Percentiles rank a stretch among this genome's conserved stretches.
Evolutionary conservation across 2,113 vertebrate species (phyloP).

Genomic region (Zosterops pallidus): DNA sequence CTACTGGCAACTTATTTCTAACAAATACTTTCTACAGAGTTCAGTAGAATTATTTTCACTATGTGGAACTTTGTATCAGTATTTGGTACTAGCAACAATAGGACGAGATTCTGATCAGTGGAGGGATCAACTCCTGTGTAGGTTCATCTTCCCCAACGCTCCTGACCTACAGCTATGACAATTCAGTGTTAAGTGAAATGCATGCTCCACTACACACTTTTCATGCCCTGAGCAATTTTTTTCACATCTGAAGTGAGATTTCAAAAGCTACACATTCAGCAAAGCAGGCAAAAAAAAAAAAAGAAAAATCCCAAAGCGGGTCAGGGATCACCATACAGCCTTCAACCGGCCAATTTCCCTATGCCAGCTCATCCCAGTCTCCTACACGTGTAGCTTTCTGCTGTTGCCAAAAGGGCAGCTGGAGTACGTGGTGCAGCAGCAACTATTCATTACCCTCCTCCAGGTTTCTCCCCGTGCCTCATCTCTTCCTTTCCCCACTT

Average conservation of each 20-base stretch:
- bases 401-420: constrained; percentile 28
- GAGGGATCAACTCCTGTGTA: background rate
- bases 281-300: background rate
- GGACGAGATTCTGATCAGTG: background rate
- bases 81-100: background rate
- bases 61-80: background rate
- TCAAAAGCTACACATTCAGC: background rate
- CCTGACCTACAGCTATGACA: background rate
- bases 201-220: background rate
- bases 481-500: background rate
- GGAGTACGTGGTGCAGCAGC: background rate
- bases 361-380: constrained; percentile 25
- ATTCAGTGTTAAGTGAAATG: background rate
- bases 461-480: background rate
- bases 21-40: background rate
- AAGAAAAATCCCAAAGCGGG: background rate
- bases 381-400: background rate
- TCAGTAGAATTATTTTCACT: background rate
- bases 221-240: background rate
- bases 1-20: background rate
- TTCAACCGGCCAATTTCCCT: background rate
- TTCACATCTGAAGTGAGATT: background rate
- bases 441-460: background rate
- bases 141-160: background rate
- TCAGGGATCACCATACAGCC: background rate